These are phyloP conservation scores for Camponotus pennsylvanicus DNA, from an alignment of 1,140 invertebrate species.

Conservation along the genomic window DNA sequence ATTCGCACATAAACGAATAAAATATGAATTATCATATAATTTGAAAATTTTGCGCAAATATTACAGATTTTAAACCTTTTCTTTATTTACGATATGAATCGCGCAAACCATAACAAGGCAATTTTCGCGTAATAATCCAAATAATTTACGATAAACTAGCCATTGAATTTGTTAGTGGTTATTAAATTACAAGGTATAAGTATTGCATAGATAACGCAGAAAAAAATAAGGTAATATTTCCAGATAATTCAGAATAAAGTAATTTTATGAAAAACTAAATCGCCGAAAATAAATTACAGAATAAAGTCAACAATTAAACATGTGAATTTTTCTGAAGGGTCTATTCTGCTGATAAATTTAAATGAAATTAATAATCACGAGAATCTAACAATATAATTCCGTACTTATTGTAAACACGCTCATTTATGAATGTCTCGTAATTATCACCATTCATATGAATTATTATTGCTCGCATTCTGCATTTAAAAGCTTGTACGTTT, in stretches of 20 bases:
- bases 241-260: background rate
- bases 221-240: constrained; percentile 9
- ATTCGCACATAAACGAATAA: background rate
- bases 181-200: constrained; percentile 1
- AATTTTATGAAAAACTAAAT: background rate
- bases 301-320: constrained; percentile 18
- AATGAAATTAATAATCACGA: background rate
- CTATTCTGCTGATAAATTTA: background rate
- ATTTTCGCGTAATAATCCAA: background rate
- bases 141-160: constrained; percentile 31
- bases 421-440: background rate
- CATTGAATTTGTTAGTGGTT: constrained; percentile 19
- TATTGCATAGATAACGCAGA: constrained; percentile 30
- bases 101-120: background rate
- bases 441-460: background rate
- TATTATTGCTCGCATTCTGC: constrained; percentile 23
- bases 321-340: background rate
- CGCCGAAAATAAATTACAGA: constrained; percentile 13
- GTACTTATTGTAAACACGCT: no score
- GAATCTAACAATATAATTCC: background rate
- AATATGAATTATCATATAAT: background rate
- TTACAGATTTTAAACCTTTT: background rate
- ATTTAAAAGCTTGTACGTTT: background rate
- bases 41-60: background rate
- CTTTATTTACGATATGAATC: background rate